A percentile compares a stretch with the other conserved stretches of the same genome.
Evolutionary conservation across 30 jellyfish, hydroid and myxozoan species (phyloP).

Genomic region (Aurelia sp.): DNA sequence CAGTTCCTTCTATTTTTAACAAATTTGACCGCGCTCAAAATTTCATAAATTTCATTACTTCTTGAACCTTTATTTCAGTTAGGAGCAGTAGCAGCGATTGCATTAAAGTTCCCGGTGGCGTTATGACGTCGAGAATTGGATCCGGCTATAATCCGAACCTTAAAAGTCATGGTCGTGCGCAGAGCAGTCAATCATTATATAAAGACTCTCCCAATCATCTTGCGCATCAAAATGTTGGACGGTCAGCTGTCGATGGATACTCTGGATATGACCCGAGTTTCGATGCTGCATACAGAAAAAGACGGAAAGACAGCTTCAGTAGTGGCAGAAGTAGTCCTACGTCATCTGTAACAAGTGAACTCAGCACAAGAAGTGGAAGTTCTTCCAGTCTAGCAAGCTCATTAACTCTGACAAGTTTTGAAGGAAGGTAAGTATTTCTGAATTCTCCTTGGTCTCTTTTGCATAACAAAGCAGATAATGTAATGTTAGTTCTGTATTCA

Average conservation of each 20-base stretch:
- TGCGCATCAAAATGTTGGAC: slow-evolving; percentile 35
- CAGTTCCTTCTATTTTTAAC: no score
- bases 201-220: slow-evolving; percentile 47
- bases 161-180: slow-evolving; percentile 61
- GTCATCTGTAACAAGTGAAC: slow-evolving; percentile 88
- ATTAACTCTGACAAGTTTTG: slow-evolving; percentile 91
- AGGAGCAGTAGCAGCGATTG: slow-evolving; percentile 75
- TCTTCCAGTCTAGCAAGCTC: slow-evolving; percentile 96
- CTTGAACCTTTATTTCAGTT: neutral
- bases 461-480: no score
- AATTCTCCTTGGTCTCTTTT: no score
- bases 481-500: no score
- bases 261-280: slow-evolving; percentile 33
- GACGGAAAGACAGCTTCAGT: slow-evolving; percentile 79
- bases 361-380: slow-evolving; percentile 93
- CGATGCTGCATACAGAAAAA: slow-evolving; percentile 37
- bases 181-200: slow-evolving; percentile 52
- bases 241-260: slow-evolving; percentile 56
- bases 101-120: slow-evolving; percentile 63
- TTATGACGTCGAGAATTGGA: slow-evolving; percentile 31
- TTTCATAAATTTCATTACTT: no score
- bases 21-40: no score
- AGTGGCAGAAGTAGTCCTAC: slow-evolving; percentile 98
- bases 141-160: slow-evolving; percentile 31
- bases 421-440: slow-evolving; percentile 76